Evolutionary conservation across 2,888 invertebrate genomes (phyloP).

Genomic region (Dicycla oo): DNA sequence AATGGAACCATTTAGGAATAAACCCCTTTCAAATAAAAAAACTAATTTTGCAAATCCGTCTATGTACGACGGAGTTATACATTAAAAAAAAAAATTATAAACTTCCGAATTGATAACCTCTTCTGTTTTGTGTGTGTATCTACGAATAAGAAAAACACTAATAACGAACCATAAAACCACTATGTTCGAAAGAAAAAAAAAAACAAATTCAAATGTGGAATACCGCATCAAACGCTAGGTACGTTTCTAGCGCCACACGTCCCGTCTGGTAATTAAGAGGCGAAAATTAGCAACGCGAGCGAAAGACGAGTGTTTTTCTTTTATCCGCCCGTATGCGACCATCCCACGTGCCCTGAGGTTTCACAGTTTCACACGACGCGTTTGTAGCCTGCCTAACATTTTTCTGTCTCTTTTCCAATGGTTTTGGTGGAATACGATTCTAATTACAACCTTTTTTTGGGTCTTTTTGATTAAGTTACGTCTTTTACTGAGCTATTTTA

Average conservation of each 20-base stretch:
- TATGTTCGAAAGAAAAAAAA: constrained; percentile 12
- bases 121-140: too few relatives aligned
- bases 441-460: constrained; percentile 48
- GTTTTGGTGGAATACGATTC: constrained; percentile 54
- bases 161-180: constrained; percentile 13
- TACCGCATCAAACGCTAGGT: constrained; percentile 70
- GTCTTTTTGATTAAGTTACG: constrained; percentile 52
- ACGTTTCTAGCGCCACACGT: constrained; percentile 59
- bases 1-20: too few relatives aligned
- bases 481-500: constrained; percentile 50
- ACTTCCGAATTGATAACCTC: too few relatives aligned
- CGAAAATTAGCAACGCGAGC: constrained; percentile 80
- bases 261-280: constrained; percentile 81
- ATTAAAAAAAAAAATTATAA: too few relatives aligned
- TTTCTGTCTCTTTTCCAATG: constrained; percentile 52
- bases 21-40: too few relatives aligned
- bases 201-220: constrained; percentile 55
- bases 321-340: constrained; percentile 73
- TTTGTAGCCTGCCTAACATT: constrained; percentile 48
- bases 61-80: too few relatives aligned
- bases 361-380: constrained; percentile 40
- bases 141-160: neutral
- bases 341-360: constrained; percentile 60
- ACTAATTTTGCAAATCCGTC: too few relatives aligned
- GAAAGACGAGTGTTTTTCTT: constrained; percentile 80